These are phyloP conservation scores for Nasonia giraulti DNA, from an alignment of 1,140 invertebrate genomes.

Conservation along the genomic window DNA sequence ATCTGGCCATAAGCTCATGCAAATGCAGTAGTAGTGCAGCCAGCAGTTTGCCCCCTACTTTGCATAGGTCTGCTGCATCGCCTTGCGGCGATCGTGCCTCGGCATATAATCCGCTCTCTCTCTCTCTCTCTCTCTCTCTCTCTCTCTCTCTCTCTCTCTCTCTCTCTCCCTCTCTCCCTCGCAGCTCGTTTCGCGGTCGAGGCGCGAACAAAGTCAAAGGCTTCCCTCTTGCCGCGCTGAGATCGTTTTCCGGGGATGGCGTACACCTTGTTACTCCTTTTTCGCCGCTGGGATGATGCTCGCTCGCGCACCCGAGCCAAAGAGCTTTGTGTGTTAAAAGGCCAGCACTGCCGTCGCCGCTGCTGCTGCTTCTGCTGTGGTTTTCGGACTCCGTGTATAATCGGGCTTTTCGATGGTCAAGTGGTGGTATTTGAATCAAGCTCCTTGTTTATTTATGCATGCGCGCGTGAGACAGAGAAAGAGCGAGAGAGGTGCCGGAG, in stretches of 20 bases:
- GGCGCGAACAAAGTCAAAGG: neutral
- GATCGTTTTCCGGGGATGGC: neutral
- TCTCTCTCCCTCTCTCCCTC: too few relatives aligned
- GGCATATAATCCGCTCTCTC: neutral
- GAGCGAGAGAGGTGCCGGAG: neutral
- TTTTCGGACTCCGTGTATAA: neutral
- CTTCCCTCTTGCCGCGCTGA: neutral
- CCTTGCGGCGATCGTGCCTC: constrained; percentile 8
- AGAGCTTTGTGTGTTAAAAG: neutral
- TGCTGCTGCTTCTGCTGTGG: neutral
- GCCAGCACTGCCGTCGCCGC: too few relatives aligned
- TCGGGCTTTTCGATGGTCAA: neutral
- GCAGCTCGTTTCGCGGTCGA: neutral
- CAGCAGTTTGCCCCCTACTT: neutral
- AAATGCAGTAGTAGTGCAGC: neutral
- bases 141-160: too few relatives aligned
- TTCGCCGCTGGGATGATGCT: neutral
- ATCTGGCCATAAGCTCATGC: neutral
- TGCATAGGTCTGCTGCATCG: neutral
- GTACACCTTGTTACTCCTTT: neutral
- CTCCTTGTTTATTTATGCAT: neutral
- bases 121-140: too few relatives aligned
- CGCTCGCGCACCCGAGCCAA: neutral
- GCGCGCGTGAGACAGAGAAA: neutral
- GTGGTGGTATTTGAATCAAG: neutral